phyloP scores from a whole-genome alignment of 1,140 invertebrate genomes.

The Akabosia matsudoensis region DNA sequence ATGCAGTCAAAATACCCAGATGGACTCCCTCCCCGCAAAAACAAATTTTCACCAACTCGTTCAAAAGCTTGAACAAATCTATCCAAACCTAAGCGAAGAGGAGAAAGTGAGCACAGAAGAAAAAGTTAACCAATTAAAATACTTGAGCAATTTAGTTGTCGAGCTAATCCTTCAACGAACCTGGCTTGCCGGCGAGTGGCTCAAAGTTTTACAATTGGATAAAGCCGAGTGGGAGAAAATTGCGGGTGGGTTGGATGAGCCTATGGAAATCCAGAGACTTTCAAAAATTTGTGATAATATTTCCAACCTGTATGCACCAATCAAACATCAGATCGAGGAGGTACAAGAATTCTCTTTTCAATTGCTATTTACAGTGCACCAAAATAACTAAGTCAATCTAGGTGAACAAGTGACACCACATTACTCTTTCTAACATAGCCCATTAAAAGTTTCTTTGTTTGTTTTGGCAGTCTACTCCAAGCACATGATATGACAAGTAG shows the following conservation, averaged over 20 bases:
- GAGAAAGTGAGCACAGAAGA: constrained; percentile 32
- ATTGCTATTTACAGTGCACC: too few species aligned
- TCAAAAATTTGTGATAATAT: constrained; percentile 20
- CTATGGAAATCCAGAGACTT: constrained; percentile 2
- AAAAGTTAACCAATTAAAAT: constrained; percentile 33
- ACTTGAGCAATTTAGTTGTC: constrained; percentile 23
- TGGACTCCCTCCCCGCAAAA: constrained; percentile 21
- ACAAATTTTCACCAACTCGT: constrained; percentile 24
- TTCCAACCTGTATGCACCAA: background rate
- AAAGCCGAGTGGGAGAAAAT: background rate
- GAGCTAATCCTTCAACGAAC: constrained; percentile 26
- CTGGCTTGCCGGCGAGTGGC: constrained; percentile 26
- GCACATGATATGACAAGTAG: too few species aligned
- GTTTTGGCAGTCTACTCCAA: too few species aligned
- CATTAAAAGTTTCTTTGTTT: too few species aligned
- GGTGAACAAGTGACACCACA: too few species aligned
- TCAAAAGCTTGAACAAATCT: constrained; percentile 16
- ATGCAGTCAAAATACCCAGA: background rate
- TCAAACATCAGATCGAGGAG: constrained; percentile 27
- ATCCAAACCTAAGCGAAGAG: constrained; percentile 29
- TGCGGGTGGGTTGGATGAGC: background rate
- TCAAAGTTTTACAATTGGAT: background rate
- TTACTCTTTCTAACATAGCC: too few species aligned
- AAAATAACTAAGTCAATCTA: too few species aligned
- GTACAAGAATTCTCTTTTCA: too few species aligned